phyloP scores from a whole-genome alignment of 30 jellyfish, hydroid and myxozoan species.

The Hydractinia echinata region DNA sequence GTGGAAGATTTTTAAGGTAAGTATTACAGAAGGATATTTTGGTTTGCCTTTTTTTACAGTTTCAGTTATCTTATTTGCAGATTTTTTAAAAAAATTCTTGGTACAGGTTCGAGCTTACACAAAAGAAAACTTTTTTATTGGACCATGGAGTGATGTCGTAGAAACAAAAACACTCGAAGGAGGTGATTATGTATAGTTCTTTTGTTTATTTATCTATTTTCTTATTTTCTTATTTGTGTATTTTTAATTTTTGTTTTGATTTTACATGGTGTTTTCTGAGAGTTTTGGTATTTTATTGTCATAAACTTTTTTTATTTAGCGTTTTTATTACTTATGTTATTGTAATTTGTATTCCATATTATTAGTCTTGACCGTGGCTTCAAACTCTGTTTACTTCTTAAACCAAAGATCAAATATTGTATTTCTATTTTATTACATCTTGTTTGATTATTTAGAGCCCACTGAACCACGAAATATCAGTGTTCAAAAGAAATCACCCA shows the following conservation, averaged over 20 bases:
- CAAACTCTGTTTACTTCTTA: too few species aligned
- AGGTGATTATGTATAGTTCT: neutral
- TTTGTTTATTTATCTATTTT: neutral
- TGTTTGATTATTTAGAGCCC: slow-evolving; percentile 10
- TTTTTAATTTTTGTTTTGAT: neutral
- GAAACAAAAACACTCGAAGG: slow-evolving; percentile 4
- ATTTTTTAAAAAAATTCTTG: neutral
- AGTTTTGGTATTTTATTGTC: too few species aligned
- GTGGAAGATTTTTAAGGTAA: neutral
- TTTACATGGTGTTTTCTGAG: too few species aligned
- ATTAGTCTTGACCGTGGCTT: too few species aligned
- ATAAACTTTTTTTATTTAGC: too few species aligned
- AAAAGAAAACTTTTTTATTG: neutral
- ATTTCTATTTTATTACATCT: neutral
- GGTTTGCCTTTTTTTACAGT: neutral
- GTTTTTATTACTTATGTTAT: too few species aligned
- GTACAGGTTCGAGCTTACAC: slow-evolving; percentile 14
- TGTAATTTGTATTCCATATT: too few species aligned
- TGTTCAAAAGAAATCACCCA: slow-evolving; percentile 29
- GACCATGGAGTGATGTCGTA: slow-evolving; percentile 10
- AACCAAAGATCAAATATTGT: too few species aligned
- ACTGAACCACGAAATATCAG: slow-evolving; percentile 29
- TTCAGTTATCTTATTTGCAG: neutral
- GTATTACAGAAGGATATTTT: neutral
- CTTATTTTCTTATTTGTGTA: too few species aligned